These are phyloP conservation scores for Thaumetopoea pityocampa DNA, from an alignment of 1,140 invertebrate species.

Conservation along the genomic window DNA sequence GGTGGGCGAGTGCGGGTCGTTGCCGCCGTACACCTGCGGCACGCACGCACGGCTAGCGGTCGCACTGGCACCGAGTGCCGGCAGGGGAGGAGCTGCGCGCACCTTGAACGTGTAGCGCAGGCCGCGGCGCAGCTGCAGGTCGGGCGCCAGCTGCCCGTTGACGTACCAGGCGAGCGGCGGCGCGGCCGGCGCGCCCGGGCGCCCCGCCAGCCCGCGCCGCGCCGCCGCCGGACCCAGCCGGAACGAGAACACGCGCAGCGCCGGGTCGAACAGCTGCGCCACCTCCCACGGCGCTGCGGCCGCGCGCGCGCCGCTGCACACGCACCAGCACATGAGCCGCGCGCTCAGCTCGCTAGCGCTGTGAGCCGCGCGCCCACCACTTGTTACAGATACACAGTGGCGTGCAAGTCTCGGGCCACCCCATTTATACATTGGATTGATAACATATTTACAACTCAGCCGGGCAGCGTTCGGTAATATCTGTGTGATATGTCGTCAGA, in stretches of 20 bases:
- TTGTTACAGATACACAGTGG: no score
- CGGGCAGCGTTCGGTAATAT: no score
- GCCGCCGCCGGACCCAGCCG: conserved; percentile 43
- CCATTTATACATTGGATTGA: no score
- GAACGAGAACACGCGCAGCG: conserved; percentile 81
- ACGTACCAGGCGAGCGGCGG: conserved; percentile 87
- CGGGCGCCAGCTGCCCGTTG: conserved; percentile 91
- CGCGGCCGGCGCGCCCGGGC: conserved; percentile 70
- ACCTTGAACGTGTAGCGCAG: conserved; percentile 89
- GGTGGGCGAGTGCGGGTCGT: conserved; percentile 91
- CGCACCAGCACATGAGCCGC: neutral
- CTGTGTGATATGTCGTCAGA: no score
- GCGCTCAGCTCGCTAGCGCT: no score
- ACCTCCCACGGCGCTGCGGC: conserved; percentile 80
- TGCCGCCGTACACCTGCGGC: conserved; percentile 84
- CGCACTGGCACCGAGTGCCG: no score
- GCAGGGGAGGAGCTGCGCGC: no score
- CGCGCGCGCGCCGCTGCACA: conserved; percentile 14
- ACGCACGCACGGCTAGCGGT: neutral
- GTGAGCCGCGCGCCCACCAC: no score
- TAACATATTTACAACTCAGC: no score
- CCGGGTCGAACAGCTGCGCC: conserved; percentile 85
- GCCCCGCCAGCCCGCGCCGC: conserved; percentile 32
- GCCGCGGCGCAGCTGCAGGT: conserved; percentile 90
- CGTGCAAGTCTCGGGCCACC: no score